Base-by-base conservation (phyloP, 2,888 invertebrate genomes). In the Allolobophora icterica region DNA sequence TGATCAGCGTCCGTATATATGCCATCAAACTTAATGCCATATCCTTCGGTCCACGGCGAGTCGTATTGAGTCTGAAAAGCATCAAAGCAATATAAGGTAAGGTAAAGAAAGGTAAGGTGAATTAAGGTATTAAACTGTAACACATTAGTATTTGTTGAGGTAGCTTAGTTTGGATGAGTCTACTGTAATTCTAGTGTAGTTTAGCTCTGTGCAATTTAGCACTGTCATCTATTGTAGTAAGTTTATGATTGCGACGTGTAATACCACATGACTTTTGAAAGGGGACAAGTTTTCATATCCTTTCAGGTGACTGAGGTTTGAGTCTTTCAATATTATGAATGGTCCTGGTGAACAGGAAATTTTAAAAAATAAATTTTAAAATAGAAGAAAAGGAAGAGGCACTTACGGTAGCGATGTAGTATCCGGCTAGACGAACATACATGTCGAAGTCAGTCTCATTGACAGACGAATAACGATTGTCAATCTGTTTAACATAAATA, bases 381-480 rank as follows among this genome's bases (percentile, higher is more conserved):
- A 15, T 21, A 52, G 30, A 71, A n/a, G 71, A 71, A 30, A n/a
- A 71, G 71, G 13, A 30, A n/a, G 71, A 71, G 17, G 71, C 0
- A n/a, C 71, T 71, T 42, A 91, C 91, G 42, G 52, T 91, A 8
- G 92, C 92, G 42, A 92, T 92, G 91, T n/a, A 91, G 89, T 87
- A 90, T 33, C 91, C 91, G 42, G 90, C 92, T 1, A 89, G 91
- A 35, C 89, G 71, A 89, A 92, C 91, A 90, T 87, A 89, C 40
- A 91, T 89, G 52, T 38, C 91, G 40, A 93, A 93, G 90, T 93
- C 93, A 89, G 92, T 91, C 45, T 93, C 92, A 38, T 93, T 91
- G 40, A 94, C 93, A 34, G 93, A 93, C 21, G 93, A 91, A 92
- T 93, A 92, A 34, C 92, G 90, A 84, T 87, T 83, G 87, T 92